Conservation (phyloP, 2,797 vertebrate genomes). For the Tauraco hartlaubi region DNA sequence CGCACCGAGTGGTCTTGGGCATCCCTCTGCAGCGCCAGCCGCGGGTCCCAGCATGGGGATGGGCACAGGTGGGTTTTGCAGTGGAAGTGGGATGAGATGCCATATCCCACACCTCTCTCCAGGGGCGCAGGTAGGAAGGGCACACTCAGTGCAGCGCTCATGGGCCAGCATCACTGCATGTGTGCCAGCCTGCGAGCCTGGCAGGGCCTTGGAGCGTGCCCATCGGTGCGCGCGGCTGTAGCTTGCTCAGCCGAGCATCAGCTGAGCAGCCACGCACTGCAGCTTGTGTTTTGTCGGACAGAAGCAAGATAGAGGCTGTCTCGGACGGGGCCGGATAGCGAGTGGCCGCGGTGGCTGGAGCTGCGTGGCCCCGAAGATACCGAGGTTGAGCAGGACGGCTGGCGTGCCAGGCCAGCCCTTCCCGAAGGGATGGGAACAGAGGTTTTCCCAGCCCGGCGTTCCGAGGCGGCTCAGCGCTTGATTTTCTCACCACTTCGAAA, state of each 20-base stretch:
- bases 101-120: accelerated
- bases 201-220: background rate
- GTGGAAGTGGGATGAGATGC: background rate
- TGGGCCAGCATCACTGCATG: background rate
- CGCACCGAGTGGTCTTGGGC: accelerated
- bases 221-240: accelerated
- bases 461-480: background rate
- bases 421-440: accelerated
- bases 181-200: accelerated
- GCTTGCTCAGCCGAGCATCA: accelerated
- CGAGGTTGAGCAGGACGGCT: background rate
- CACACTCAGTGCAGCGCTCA: accelerated
- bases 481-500: background rate
- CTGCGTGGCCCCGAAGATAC: accelerated
- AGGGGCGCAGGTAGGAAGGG: too few relatives aligned
- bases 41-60: accelerated
- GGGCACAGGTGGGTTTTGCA: accelerated
- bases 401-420: background rate
- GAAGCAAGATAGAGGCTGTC: background rate
- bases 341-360: accelerated
- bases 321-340: accelerated
- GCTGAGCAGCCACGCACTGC: background rate
- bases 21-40: background rate
- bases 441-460: background rate
- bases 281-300: too few relatives aligned